Percentiles rank a stretch among this genome's conserved stretches.
phyloP scores from a whole-genome alignment of 2,113 vertebrate species.

The Tinamus guttatus region DNA sequence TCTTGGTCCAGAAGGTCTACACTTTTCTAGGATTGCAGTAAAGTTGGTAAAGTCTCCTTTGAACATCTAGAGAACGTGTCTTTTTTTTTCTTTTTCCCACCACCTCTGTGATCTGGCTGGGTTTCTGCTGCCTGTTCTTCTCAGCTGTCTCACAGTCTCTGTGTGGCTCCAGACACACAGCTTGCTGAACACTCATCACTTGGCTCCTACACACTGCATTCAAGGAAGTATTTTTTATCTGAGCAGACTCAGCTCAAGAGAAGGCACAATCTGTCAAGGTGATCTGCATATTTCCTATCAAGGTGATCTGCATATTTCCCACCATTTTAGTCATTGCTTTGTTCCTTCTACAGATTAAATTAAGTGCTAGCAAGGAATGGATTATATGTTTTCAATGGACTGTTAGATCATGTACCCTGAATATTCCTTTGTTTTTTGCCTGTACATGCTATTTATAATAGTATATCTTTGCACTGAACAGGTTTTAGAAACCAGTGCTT shows the following conservation, averaged over 20 bases:
- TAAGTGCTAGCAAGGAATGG: neutral
- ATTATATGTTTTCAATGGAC: neutral
- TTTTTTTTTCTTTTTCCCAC: neutral
- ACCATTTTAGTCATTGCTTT: neutral
- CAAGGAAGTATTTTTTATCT: neutral
- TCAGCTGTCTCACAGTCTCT: neutral
- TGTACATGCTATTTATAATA: neutral
- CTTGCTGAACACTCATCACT: neutral
- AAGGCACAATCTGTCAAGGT: neutral
- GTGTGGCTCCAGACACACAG: neutral
- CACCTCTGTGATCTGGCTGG: neutral
- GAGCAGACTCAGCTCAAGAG: neutral
- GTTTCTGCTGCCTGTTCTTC: neutral
- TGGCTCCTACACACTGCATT: neutral
- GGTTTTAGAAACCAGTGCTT: neutral
- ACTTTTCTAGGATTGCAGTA: fast-evolving
- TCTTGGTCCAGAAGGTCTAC: neutral
- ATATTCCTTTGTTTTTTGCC: neutral
- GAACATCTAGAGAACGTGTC: neutral
- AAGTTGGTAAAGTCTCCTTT: neutral
- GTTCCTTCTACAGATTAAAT: neutral
- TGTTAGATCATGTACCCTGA: neutral
- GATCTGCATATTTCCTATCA: neutral
- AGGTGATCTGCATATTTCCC: neutral
- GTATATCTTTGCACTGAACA: neutral